Evolutionary conservation across 2,797 vertebrate genomes (phyloP).

Genomic region (Paedocypris micromegethes): DNA sequence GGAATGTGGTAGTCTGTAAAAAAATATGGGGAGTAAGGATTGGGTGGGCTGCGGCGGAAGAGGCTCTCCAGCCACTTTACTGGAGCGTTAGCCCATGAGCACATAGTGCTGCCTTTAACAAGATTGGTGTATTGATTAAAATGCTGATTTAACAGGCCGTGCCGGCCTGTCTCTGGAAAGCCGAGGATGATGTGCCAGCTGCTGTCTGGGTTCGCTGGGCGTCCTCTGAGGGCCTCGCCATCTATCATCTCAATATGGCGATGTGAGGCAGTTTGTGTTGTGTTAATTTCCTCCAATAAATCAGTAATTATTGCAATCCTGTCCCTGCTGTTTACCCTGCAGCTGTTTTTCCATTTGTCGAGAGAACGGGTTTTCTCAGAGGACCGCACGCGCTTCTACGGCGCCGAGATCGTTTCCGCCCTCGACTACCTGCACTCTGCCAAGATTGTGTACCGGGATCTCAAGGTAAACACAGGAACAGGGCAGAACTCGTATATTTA

Average conservation of each 20-base stretch:
- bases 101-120: constrained; percentile 85
- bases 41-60: constrained; percentile 31
- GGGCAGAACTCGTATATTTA: constrained; percentile 50
- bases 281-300: constrained; percentile 99
- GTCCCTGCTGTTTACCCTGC: constrained; percentile 97
- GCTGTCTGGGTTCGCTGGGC: constrained; percentile 85
- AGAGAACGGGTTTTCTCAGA: constrained; percentile 99
- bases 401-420: constrained; percentile 94
- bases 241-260: constrained; percentile 99
- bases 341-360: constrained; percentile 99
- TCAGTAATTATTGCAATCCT: constrained; percentile 99
- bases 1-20: constrained; percentile 34
- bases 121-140: constrained; percentile 99
- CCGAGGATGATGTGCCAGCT: constrained; percentile 91
- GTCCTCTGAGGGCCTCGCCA: constrained; percentile 84
- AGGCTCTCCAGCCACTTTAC: constrained; percentile 59
- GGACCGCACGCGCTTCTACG: constrained; percentile 97
- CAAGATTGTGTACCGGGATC: constrained; percentile 98
- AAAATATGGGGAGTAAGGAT: constrained; percentile 41
- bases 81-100: constrained; percentile 77
- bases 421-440: constrained; percentile 96
- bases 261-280: constrained; percentile 99
- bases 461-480: constrained; percentile 83
- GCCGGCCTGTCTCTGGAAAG: constrained; percentile 64
- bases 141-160: constrained; percentile 88